Evolutionary conservation across 2,113 vertebrate genomes (phyloP).

Genomic region (Petrocephalus microphthalmus): DNA sequence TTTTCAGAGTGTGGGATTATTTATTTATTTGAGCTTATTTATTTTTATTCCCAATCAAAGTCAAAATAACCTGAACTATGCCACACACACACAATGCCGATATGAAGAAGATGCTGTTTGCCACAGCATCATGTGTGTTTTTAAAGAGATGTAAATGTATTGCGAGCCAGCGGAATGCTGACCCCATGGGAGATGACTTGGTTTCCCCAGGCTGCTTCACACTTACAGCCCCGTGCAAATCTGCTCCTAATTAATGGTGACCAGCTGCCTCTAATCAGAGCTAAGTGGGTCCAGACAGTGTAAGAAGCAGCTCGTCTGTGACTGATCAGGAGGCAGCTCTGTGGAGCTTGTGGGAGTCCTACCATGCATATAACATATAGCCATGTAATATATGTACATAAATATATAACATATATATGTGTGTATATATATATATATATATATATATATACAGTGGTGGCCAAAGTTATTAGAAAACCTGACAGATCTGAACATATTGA

Average conservation of each 20-base stretch:
- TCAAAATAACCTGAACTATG: neutral
- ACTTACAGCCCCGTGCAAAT: neutral
- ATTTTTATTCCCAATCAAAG: neutral
- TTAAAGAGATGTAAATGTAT: neutral
- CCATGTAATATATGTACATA: neutral
- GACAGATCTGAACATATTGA: no score
- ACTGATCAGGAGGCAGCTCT: neutral
- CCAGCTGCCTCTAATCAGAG: slow-evolving; percentile 7
- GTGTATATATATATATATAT: neutral
- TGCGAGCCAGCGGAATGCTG: neutral
- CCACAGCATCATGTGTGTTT: neutral
- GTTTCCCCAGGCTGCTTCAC: neutral
- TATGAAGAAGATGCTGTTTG: neutral
- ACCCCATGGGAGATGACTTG: neutral
- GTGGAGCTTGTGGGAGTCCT: neutral
- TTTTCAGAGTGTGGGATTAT: neutral
- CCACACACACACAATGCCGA: neutral
- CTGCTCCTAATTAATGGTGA: slow-evolving; percentile 6
- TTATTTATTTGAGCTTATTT: neutral
- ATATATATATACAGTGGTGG: neutral
- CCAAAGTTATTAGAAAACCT: no score
- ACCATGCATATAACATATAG: neutral
- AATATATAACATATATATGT: neutral
- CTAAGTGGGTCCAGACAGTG: neutral
- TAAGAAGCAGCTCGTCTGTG: neutral